phyloP scores from a whole-genome alignment of 2,888 invertebrate species.

The Syritta pipiens region DNA sequence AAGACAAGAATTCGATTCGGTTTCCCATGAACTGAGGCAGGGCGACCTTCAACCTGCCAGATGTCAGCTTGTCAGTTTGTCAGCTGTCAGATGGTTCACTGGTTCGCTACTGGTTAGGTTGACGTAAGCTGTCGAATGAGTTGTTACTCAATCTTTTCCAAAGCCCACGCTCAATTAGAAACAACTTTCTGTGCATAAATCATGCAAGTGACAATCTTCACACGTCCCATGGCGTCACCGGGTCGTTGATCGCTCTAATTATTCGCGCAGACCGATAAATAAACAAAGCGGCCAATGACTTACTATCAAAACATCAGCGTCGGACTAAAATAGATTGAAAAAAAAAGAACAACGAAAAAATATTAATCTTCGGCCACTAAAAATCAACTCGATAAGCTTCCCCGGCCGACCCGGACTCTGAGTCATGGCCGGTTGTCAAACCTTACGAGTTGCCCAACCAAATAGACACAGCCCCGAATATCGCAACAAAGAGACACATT shows the following conservation, averaged over 20 bases:
- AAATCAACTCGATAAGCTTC: background rate
- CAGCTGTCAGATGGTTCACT: too few species aligned
- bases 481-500: slow-evolving; percentile 6
- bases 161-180: background rate
- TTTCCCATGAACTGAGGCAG: too few species aligned
- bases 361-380: too few species aligned
- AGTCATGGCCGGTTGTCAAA: too few species aligned
- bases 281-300: slow-evolving; percentile 17
- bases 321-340: background rate
- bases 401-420: background rate
- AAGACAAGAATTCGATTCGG: too few species aligned
- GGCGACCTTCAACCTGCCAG: too few species aligned
- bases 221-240: background rate
- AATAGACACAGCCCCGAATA: too few species aligned
- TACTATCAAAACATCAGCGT: background rate
- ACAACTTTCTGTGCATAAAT: background rate
- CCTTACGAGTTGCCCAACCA: too few species aligned
- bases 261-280: background rate
- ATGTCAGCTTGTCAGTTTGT: too few species aligned
- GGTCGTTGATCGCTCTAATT: slow-evolving; percentile 4
- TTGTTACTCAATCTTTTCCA: background rate
- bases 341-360: background rate
- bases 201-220: too few species aligned
- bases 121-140: too few species aligned
- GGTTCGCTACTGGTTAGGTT: too few species aligned